These are phyloP conservation scores for Paradoxurus hermaphroditus DNA, from an alignment of 2,113 vertebrate species.

Conservation along the genomic window DNA sequence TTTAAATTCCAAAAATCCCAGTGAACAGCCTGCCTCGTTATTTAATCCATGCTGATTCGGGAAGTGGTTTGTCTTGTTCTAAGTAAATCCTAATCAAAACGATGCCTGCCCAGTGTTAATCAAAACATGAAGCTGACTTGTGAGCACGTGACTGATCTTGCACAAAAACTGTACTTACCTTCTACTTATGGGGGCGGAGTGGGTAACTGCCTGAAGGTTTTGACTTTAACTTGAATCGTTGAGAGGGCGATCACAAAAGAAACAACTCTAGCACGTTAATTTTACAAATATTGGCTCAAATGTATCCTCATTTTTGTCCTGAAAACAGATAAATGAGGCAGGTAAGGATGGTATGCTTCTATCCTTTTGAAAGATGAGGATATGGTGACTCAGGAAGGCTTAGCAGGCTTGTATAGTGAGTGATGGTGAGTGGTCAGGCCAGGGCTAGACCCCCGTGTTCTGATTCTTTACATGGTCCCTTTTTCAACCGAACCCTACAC, in stretches of 20 bases:
- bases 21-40: neutral
- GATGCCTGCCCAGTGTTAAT: neutral
- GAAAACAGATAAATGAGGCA: neutral
- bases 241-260: neutral
- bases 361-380: neutral
- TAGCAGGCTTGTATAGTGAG: neutral
- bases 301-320: neutral
- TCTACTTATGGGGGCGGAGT: neutral
- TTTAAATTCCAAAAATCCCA: slow-evolving; percentile 65
- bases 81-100: slow-evolving; percentile 22
- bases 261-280: neutral
- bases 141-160: slow-evolving; percentile 56
- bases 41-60: slow-evolving; percentile 61
- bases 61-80: slow-evolving; percentile 45
- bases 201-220: neutral
- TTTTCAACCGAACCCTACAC: neutral
- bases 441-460: neutral
- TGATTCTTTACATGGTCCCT: neutral
- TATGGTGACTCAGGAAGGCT: neutral
- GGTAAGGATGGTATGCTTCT: neutral
- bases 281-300: neutral
- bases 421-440: neutral
- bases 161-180: slow-evolving; percentile 51
- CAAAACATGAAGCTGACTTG: neutral
- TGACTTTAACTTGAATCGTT: neutral